Evolutionary conservation across 2,797 vertebrate genomes (phyloP), one percentile per base, ranked within the genome.

Genomic region (Telmatherina bonti): DNA sequence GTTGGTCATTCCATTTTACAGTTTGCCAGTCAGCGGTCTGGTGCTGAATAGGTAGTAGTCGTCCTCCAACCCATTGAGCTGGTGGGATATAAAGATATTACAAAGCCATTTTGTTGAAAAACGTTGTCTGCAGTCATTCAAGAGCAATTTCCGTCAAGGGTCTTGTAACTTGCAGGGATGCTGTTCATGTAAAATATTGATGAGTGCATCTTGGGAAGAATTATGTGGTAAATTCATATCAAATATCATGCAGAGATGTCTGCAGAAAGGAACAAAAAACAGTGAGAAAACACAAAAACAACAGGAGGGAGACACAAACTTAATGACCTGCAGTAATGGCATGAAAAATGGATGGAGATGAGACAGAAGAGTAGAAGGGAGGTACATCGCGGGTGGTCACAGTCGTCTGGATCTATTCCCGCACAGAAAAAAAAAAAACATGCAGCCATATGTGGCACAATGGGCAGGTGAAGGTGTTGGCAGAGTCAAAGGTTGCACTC

Each of bases 401-500:
- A 45, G 7, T 15, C 20, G 7, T 43, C 18, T n/a, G 18, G 20
- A 45, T 45, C 7, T 20, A 9, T 45, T 45, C 20, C 20, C 7
- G 43, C 43, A 45, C 20, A 20, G 6, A 41, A 53, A 67, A 47
- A 38, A 51, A 67, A 52, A 73, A 52, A 43, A n/a, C 12, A 7
- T 31, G 53, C 56, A 52, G 49, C 43, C 53, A 31, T 67, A 24
- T 65, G 69, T 30, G 62, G 51, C 64, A 58, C 70, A 20, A n/a
- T 13, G 68, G 47, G 65, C 8, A 63, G 72, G 61, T 26, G 58
- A 64, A 61, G 67, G 54, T 62, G 68, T 60, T 70, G 54, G 61
- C 54, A 70, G 49, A 76, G 62, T 20, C 12, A 35, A 43, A 65
- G 61, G 73, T 85, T 64, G 57, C 61, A 22, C 67, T 78, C 38